These are phyloP conservation scores for Eublepharis macularius DNA, from an alignment of 2,113 vertebrate genomes.

Conservation along the genomic window DNA sequence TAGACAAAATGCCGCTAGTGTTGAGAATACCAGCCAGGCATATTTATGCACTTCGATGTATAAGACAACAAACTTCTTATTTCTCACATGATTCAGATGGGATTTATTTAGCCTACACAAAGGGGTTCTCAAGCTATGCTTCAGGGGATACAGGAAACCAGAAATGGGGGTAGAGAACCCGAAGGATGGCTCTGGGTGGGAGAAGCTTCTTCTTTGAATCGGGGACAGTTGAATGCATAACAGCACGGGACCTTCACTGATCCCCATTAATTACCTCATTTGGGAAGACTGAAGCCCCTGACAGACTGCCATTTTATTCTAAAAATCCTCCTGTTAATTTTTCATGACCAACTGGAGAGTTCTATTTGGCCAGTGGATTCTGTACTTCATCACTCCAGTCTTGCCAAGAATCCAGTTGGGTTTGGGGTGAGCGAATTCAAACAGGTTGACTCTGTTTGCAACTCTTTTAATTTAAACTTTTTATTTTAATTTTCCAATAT, in stretches of 20 bases:
- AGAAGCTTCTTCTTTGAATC: background rate
- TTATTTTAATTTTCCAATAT: too few species aligned
- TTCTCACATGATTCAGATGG: background rate
- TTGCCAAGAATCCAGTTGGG: too few species aligned
- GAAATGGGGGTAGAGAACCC: background rate
- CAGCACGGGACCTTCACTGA: background rate
- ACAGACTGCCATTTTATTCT: background rate
- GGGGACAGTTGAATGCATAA: background rate
- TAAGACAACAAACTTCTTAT: background rate
- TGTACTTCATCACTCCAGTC: too few species aligned
- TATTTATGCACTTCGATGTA: background rate
- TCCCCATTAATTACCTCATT: background rate
- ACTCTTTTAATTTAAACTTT: too few species aligned
- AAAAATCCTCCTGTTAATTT: background rate
- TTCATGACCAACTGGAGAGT: too few species aligned
- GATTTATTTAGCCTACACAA: background rate
- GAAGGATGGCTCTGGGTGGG: background rate
- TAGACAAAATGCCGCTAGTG: constrained; percentile 38
- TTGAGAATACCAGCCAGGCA: background rate
- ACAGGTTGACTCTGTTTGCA: too few species aligned
- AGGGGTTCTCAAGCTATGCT: background rate
- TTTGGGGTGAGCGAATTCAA: too few species aligned
- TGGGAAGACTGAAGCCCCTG: too few species aligned
- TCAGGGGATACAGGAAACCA: too few species aligned
- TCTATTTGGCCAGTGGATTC: background rate